These are phyloP conservation scores for Phrynocephalus guinanensis DNA, from an alignment of 2,797 vertebrate species.

Conservation along the genomic window DNA sequence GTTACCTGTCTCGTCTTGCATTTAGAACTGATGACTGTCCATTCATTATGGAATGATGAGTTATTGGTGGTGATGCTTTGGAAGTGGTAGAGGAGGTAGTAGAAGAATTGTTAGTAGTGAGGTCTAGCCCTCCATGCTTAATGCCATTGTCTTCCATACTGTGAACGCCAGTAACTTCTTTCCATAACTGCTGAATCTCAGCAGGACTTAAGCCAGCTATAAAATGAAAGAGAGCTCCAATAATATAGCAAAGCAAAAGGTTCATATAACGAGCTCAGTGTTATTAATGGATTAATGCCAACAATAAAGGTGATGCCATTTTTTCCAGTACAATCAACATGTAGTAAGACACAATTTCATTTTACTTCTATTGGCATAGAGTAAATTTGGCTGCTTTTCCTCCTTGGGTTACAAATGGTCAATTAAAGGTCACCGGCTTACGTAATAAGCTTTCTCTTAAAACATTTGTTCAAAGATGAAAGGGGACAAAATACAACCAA, in stretches of 20 bases:
- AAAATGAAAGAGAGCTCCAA: constrained; percentile 78
- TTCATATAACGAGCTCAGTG: constrained; percentile 67
- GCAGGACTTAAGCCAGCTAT: constrained; percentile 95
- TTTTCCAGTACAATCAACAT: constrained; percentile 62
- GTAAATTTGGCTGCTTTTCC: constrained; percentile 54
- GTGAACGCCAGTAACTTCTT: constrained; percentile 95
- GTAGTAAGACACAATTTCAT: constrained; percentile 64
- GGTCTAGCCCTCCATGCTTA: constrained; percentile 97
- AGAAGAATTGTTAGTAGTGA: constrained; percentile 97
- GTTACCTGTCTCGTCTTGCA: constrained; percentile 94
- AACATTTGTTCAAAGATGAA: constrained; percentile 39
- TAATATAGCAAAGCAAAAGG: constrained; percentile 73
- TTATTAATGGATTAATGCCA: constrained; percentile 72
- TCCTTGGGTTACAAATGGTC: constrained; percentile 45
- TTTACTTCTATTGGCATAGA: constrained; percentile 48
- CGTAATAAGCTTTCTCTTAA: constrained; percentile 46
- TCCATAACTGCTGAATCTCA: constrained; percentile 99
- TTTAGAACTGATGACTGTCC: constrained; percentile 96
- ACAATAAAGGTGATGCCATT: constrained; percentile 69
- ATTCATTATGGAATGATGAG: constrained; percentile 95
- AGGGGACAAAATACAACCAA: constrained; percentile 40
- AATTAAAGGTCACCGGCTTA: constrained; percentile 52
- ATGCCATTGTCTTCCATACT: constrained; percentile 96
- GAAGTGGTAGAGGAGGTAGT: constrained; percentile 93
- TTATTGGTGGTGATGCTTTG: constrained; percentile 98